Conservation (phyloP, 1,140 invertebrate species). For the Philotrypesis tridentata region DNA sequence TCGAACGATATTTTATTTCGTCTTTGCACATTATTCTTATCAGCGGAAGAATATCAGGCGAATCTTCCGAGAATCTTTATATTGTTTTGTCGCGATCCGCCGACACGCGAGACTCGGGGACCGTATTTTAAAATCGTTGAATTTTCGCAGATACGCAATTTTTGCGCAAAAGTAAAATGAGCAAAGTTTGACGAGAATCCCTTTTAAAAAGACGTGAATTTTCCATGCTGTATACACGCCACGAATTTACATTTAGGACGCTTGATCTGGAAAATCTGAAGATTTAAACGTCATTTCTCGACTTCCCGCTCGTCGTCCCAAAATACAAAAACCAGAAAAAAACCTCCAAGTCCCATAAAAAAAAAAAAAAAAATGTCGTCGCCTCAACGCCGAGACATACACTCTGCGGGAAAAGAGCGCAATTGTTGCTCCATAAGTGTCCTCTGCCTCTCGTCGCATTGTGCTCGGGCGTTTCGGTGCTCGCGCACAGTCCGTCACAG, state of each 20-base stretch:
- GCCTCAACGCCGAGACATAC: too few relatives aligned
- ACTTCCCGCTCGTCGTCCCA: neutral
- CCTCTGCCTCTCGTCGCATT: neutral
- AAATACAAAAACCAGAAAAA: neutral
- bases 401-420: neutral
- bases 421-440: constrained; percentile 13
- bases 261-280: too few relatives aligned
- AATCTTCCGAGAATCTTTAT: neutral
- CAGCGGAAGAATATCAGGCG: too few relatives aligned
- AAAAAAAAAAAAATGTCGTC: too few relatives aligned
- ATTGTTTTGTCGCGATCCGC: neutral
- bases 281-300: too few relatives aligned
- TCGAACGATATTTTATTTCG: constrained; percentile 38
- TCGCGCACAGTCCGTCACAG: neutral
- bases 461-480: neutral
- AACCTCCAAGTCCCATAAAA: constrained; percentile 24
- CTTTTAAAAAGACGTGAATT: too few relatives aligned
- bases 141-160: too few relatives aligned
- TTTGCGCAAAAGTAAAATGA: too few relatives aligned
- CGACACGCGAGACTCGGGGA: neutral
- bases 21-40: neutral
- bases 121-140: too few relatives aligned
- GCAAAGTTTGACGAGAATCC: too few relatives aligned
- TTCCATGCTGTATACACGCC: too few relatives aligned
- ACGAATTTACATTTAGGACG: too few relatives aligned